phyloP scores from a whole-genome alignment of 92 coral and sea anemone genomes.

The Parazoanthus darwini region DNA sequence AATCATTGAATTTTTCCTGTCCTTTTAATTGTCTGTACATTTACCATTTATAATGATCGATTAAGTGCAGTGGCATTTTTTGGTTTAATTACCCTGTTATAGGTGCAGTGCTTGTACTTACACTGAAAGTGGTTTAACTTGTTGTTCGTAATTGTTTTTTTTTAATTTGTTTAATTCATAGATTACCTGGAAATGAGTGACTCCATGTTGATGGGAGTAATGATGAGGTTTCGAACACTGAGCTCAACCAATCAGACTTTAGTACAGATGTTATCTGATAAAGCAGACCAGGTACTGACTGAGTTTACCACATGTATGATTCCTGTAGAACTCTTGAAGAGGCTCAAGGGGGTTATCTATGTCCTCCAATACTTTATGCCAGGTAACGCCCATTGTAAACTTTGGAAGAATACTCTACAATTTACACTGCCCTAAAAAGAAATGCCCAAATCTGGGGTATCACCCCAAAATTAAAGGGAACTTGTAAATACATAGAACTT shows the following conservation, averaged over 20 bases:
- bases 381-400: too few relatives aligned
- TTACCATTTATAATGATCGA: too few relatives aligned
- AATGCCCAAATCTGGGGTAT: too few relatives aligned
- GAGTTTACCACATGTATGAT: background rate
- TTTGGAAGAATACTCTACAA: too few relatives aligned
- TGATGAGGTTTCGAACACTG: constrained; percentile 94
- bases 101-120: too few relatives aligned
- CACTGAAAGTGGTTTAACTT: background rate
- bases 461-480: background rate
- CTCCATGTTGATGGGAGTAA: constrained; percentile 89
- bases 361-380: too few relatives aligned
- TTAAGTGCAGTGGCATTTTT: too few relatives aligned
- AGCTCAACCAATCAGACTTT: constrained; percentile 86
- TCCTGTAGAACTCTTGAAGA: background rate
- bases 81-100: too few relatives aligned
- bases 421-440: too few relatives aligned
- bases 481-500: background rate
- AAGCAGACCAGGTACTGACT: constrained; percentile 79
- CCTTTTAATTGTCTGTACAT: too few relatives aligned
- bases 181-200: constrained; percentile 95
- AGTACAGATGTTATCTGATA: constrained; percentile 74
- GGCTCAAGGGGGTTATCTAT: too few relatives aligned
- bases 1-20: too few relatives aligned
- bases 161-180: constrained; percentile 11
- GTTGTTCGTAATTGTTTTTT: background rate